Evolutionary conservation across 2,797 vertebrate genomes (phyloP).

Genomic region (Catharus ustulatus): DNA sequence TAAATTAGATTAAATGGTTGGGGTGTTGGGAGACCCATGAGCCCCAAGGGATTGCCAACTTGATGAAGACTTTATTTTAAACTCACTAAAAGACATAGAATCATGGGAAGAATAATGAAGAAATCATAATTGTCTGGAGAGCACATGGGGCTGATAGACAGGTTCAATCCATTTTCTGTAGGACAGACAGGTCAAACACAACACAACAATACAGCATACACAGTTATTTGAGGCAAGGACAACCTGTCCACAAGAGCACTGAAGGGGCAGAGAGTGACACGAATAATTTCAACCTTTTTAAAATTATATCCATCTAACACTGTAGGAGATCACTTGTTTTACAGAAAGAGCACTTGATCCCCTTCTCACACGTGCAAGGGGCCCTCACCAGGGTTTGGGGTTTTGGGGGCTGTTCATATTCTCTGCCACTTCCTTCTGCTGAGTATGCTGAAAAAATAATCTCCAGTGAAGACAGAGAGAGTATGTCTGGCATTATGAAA

Average conservation of each 20-base stretch:
- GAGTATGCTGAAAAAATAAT: background rate
- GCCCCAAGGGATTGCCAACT: conserved; percentile 6
- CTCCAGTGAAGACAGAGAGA: background rate
- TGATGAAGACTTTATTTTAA: conserved; percentile 53
- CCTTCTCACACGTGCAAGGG: background rate
- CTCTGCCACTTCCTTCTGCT: background rate
- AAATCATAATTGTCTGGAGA: conserved; percentile 30
- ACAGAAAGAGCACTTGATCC: background rate
- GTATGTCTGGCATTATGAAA: background rate
- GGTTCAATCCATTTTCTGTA: background rate
- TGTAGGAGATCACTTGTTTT: background rate
- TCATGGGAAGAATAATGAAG: conserved; percentile 23
- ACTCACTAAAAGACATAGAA: background rate
- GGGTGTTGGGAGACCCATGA: background rate
- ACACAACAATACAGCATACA: background rate
- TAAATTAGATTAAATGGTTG: background rate
- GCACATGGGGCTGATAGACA: background rate
- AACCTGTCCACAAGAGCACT: background rate
- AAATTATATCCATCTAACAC: accelerated
- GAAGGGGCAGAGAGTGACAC: background rate
- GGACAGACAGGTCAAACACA: background rate
- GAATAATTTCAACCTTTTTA: background rate
- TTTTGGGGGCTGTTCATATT: background rate
- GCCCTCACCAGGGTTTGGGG: background rate
- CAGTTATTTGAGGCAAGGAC: background rate